Base-by-base conservation (phyloP, 2,797 vertebrate species). In the Melopsittacus undulatus region DNA sequence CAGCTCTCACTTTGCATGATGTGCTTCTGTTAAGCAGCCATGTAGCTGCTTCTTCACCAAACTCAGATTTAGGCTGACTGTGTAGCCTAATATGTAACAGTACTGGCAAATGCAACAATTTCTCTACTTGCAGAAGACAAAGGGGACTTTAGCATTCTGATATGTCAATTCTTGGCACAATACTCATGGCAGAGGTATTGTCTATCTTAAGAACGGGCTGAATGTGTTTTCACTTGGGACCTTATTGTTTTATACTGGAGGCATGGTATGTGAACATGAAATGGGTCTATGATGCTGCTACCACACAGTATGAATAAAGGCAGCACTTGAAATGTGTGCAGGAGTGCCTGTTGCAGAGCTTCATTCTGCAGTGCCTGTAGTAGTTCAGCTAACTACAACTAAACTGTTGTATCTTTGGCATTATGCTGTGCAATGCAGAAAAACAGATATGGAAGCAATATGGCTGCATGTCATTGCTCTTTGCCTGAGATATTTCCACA, bases 11-110 rank as follows among this genome's bases (percentile, higher is more conserved):
- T 4, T 46, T 15, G 10, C 30, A 5, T 15, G 19, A 26, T 21
- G 11, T 17, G 24, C 18, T 81, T 26, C 30, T 77, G 0, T 73
- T 10, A 23, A 52, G n/a, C 57, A 67, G 23, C 42, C 46, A n/a
- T 19, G 12, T 26, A 18, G 6, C 17, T 64, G 67, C 43, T n/a
- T 45, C 54, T 56, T 67, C 10, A 42, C 10, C 29, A 59, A 52
- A 3, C 0, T 3, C 61, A 17, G 18, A 24, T 0, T 36, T 32
- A 19, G 22, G 42, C 26, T 54, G 52, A 11, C 36, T 43, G 18
- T 8, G 12, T 0, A 3, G 52, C 48, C 48, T 76, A 14, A 54
- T 4, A 20, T 5, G 0, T 0, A 19, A 13, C 22, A 43, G 21
- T 5, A 1, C 59, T 61, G 40, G 29, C 27, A 80, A 68, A 76